Percentiles rank a stretch among this genome's conserved stretches.
Conservation (phyloP, 2,797 vertebrate species). For the Scleropages formosus region DNA sequence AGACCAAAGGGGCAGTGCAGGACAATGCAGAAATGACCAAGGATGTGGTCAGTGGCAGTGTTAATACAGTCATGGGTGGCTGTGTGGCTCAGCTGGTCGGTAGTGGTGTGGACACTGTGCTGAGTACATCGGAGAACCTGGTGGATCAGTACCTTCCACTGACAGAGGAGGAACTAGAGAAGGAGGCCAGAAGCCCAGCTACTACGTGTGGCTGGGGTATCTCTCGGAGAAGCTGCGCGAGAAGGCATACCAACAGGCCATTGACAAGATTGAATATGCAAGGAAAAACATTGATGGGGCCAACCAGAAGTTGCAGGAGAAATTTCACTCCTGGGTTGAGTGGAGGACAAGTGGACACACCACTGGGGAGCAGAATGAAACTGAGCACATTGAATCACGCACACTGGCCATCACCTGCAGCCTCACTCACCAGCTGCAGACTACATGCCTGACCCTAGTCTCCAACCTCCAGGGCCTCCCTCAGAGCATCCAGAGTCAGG, state of each 20-base stretch:
- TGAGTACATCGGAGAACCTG: slow-evolving; percentile 80
- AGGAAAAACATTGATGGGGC: slow-evolving; percentile 78
- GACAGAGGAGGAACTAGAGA: slow-evolving; percentile 73
- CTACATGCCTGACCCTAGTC: slow-evolving; percentile 78
- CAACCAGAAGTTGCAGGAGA: slow-evolving; percentile 78
- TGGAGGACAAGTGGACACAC: slow-evolving; percentile 64
- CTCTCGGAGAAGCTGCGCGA: slow-evolving; percentile 81
- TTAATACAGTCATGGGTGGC: slow-evolving; percentile 81
- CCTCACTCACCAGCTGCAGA: slow-evolving; percentile 88
- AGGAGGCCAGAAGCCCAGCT: slow-evolving; percentile 68
- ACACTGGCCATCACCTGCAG: slow-evolving; percentile 76
- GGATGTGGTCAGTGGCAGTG: slow-evolving; percentile 73
- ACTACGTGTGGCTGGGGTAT: slow-evolving; percentile 82
- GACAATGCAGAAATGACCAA: slow-evolving; percentile 79
- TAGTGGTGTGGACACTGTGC: slow-evolving; percentile 76
- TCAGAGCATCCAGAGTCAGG: slow-evolving; percentile 81
- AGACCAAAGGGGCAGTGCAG: slow-evolving; percentile 77
- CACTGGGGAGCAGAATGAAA: slow-evolving; percentile 51
- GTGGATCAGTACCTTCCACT: slow-evolving; percentile 87
- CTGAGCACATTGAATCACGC: slow-evolving; percentile 80
- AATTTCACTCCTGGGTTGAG: slow-evolving; percentile 69
- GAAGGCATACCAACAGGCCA: slow-evolving; percentile 79
- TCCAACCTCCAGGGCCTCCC: slow-evolving; percentile 82
- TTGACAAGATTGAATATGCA: slow-evolving; percentile 80
- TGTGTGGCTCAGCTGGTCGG: slow-evolving; percentile 73